Base-by-base conservation (phyloP, 2,113 vertebrate species). In the Sminthopsis crassicaudata region DNA sequence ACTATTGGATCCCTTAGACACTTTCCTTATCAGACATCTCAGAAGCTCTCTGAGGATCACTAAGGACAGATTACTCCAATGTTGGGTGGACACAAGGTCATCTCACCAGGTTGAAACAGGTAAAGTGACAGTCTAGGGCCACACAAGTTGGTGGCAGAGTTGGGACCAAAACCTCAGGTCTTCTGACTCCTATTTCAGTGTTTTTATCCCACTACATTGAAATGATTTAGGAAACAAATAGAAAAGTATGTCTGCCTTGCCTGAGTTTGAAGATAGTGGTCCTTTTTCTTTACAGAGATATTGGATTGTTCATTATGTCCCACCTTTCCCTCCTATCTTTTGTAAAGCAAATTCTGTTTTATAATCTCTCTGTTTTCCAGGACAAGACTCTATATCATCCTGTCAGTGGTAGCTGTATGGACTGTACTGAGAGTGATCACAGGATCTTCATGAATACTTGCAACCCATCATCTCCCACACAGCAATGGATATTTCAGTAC, bases 401-500 rank as follows among this genome's bases (percentile, higher is more conserved):
- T 0, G 97, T 99, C 96, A 99, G 99, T 90, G 98, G 99, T 98
- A 99, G 99, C 97, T 99, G 99, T 96, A 97, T 99, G 98, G 99
- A 99, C 97, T 98, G 98, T 97, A 99, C 97, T 46, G 98, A 98
- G 22, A 98, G 98, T 0, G 99, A 99, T 96, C 99, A 98, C 96
- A 98, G 98, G 94, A 98, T 99, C 97, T 99, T 99, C 98, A 99
- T 99, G 99, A 99, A 97, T 89, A 96, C 97, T 55, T 99, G 99
- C 97, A 98, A 99, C 95, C 98, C 99, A 1, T 97, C 98, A 3
- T 99, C 99, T 27, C 98, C 96, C 60, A 99, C 98, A 26, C 99
- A 99, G 98, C 99, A 98, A 96, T 99, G 99, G 99, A 98, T 99
- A 95, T 99, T 99, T 96, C 99, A 99, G 98, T 99, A 99, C 42